These are phyloP conservation scores for Lindbergichthys nudifrons DNA, from an alignment of 2,797 vertebrate genomes.

Conservation along the genomic window DNA sequence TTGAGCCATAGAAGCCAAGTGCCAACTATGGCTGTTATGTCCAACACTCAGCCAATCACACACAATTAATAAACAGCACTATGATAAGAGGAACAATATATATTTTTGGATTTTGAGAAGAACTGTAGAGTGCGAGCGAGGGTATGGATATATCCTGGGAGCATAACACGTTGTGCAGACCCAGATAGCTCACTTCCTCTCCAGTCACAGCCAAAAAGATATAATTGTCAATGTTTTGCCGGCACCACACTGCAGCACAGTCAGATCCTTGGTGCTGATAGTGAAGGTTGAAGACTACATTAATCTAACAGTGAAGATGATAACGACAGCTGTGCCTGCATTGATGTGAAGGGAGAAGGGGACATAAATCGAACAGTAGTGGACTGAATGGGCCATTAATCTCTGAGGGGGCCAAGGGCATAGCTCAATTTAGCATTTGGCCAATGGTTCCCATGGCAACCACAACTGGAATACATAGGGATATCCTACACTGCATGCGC, in stretches of 20 bases:
- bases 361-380: background rate
- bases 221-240: background rate
- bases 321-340: conserved; percentile 25
- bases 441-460: conserved; percentile 48
- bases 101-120: no score
- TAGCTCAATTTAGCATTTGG: conserved; percentile 24
- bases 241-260: background rate
- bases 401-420: conserved; percentile 34
- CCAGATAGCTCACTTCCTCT: background rate
- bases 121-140: background rate
- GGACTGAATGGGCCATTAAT: conserved; percentile 40
- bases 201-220: background rate
- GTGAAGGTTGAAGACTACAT: conserved; percentile 15
- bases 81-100: no score
- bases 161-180: background rate
- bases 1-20: no score
- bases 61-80: no score
- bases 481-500: conserved; percentile 7
- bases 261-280: conserved; percentile 9
- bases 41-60: no score
- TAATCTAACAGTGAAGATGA: conserved; percentile 18
- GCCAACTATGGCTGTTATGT: no score
- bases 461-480: conserved; percentile 29
- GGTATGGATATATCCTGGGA: background rate
- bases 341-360: conserved; percentile 19